Evolutionary conservation across 2,888 invertebrate species (phyloP).

Genomic region (Eremobia ochroleuca): DNA sequence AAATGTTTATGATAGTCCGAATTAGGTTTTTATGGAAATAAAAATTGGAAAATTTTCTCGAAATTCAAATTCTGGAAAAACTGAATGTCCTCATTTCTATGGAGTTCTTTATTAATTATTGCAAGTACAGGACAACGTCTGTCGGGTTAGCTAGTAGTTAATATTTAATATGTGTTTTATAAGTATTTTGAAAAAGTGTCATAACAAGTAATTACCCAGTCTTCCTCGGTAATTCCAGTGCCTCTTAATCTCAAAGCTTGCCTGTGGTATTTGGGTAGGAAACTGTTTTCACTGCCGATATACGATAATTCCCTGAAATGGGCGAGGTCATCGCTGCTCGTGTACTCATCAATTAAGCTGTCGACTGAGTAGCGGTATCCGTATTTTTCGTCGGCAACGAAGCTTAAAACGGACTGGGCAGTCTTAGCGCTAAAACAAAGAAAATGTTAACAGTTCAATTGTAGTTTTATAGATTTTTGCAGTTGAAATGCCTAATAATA

Average conservation of each 20-base stretch:
- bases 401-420: slow-evolving; percentile 86
- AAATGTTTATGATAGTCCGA: background rate
- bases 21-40: background rate
- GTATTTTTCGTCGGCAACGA: slow-evolving; percentile 84
- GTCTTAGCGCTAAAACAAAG: slow-evolving; percentile 79
- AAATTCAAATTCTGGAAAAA: background rate
- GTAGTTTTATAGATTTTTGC: background rate
- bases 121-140: background rate
- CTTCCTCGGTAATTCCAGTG: slow-evolving; percentile 77
- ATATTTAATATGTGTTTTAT: background rate
- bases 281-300: slow-evolving; percentile 91
- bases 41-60: background rate
- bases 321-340: slow-evolving; percentile 79
- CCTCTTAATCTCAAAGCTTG: slow-evolving; percentile 75
- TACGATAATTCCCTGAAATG: slow-evolving; percentile 82
- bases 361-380: slow-evolving; percentile 89
- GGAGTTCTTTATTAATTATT: background rate
- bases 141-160: background rate
- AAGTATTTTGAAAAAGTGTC: background rate
- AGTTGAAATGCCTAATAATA: background rate
- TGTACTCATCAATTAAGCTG: slow-evolving; percentile 81
- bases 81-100: background rate
- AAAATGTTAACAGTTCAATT: background rate
- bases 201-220: slow-evolving; percentile 71
- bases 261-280: slow-evolving; percentile 86